Evolutionary conservation across 2,113 vertebrate species (phyloP).

Genomic region (Pseudolaguvia tuberculata): DNA sequence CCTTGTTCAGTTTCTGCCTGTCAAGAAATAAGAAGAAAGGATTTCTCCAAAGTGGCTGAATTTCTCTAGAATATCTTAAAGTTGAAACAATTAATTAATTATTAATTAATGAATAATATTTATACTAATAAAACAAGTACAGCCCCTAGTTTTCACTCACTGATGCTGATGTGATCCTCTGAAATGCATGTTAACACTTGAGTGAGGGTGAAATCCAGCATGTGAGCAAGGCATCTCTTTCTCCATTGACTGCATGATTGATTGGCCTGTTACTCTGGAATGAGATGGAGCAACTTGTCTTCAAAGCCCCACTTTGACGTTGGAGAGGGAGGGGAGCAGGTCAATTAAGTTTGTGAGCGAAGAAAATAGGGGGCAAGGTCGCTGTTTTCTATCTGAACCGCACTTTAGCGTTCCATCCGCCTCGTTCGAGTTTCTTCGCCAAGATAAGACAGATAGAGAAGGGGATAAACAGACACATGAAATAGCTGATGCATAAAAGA

Average conservation of each 20-base stretch:
- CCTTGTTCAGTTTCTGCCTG: slow-evolving; percentile 6
- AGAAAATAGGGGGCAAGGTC: background rate
- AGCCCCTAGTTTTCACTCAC: too few species aligned
- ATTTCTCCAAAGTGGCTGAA: background rate
- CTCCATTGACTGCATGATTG: slow-evolving; percentile 16
- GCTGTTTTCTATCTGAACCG: background rate
- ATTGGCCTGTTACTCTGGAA: slow-evolving; percentile 22
- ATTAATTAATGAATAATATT: too few species aligned
- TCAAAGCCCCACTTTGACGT: slow-evolving; percentile 8
- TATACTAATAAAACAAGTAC: too few species aligned
- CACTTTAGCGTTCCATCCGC: background rate
- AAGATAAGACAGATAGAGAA: background rate
- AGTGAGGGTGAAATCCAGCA: too few species aligned
- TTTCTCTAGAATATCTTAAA: slow-evolving; percentile 1
- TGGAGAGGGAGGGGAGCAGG: background rate
- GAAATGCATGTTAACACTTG: too few species aligned
- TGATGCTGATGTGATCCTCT: too few species aligned
- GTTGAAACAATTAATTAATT: too few species aligned
- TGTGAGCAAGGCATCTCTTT: background rate
- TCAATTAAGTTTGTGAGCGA: background rate
- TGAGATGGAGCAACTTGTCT: slow-evolving; percentile 6
- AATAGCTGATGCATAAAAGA: background rate
- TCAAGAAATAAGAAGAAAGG: slow-evolving; percentile 6
- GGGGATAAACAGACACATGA: background rate
- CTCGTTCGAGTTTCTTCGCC: background rate